Base-by-base conservation (phyloP, 2,888 invertebrate species). In the Tricholauxania praeusta region DNA sequence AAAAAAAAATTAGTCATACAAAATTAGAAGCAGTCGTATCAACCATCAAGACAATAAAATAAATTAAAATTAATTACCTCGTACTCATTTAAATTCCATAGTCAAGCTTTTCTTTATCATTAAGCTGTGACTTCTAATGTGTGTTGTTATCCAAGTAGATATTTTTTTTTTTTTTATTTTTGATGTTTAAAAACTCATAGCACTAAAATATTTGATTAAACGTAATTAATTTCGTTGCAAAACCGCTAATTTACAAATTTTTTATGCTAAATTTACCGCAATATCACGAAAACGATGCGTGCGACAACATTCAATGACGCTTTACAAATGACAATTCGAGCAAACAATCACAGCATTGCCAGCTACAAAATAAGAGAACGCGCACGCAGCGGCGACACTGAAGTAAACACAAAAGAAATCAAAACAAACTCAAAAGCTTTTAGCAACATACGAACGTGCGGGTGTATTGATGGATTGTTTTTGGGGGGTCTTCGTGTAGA, bases 281-380 rank as follows among this genome's bases (percentile, higher is more conserved):
- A 65, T 39, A 39, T 39, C 5, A 39, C 39, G 10, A 48, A 39
- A 55, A n/a, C 22, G 53, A 66, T 55, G 66, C 57, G 60, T 70
- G 69, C 62, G 39, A 51, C 32, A 14, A n/a, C 19, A 15, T 19
- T 22, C 49, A 52, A 39, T 32, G 62, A 32, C 32, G 62, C 48
- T 17, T 39, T 51, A 51, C 62, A 62, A 70, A 70, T 70, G 69
- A 60, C 69, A 62, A 62, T 51, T 51, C 62, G 63, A 48, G 28
- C 12, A 53, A 51, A n/a, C 17, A 7, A 32, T 22, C 28, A n/a
- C 51, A 10, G 22, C 28, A 51, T 51, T 60, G 59, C 59, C 59
- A 64, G 22, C n/a, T 19, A 17, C 22, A 19, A n/a, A 28, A 53
- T 15, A 66, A 39, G 12, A 63, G 19, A 63, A 57, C 57, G 14